These are phyloP conservation scores for Tetranychus cinnabarinus DNA, from an alignment of 1,140 invertebrate species.

Conservation along the genomic window DNA sequence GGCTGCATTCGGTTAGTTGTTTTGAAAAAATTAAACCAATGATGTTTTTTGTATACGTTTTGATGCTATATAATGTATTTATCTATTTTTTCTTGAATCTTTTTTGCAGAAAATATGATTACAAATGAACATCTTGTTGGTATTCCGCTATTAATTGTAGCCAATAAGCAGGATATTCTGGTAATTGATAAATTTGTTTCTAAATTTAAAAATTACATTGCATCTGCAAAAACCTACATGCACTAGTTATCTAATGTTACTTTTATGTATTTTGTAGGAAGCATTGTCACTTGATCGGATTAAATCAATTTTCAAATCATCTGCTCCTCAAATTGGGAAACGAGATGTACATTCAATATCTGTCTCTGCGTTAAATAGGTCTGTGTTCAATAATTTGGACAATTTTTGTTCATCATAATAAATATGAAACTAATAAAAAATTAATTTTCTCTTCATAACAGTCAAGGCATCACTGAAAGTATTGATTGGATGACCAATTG, in stretches of 20 bases:
- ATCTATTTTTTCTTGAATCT: slow-evolving; percentile 9
- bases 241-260: background rate
- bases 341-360: slow-evolving; percentile 85
- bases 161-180: slow-evolving; percentile 87
- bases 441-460: slow-evolving; percentile 25
- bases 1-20: slow-evolving; percentile 65
- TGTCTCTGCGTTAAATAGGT: slow-evolving; percentile 70
- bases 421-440: no score
- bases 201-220: slow-evolving; percentile 16
- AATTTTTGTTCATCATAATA: slow-evolving; percentile 1
- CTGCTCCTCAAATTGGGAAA: slow-evolving; percentile 62
- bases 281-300: slow-evolving; percentile 22
- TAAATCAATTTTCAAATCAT: slow-evolving; percentile 81
- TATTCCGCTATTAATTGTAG: slow-evolving; percentile 70
- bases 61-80: background rate
- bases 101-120: slow-evolving; percentile 70
- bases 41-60: slow-evolving; percentile 20
- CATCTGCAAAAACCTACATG: background rate
- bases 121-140: slow-evolving; percentile 63
- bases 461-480: slow-evolving; percentile 84
- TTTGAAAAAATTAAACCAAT: background rate
- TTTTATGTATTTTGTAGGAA: slow-evolving; percentile 6
- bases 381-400: slow-evolving; percentile 18
- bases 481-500: slow-evolving; percentile 84
- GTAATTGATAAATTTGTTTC: background rate